phyloP scores from a whole-genome alignment of 2,888 invertebrate genomes.

The Itoplectis maculator region DNA sequence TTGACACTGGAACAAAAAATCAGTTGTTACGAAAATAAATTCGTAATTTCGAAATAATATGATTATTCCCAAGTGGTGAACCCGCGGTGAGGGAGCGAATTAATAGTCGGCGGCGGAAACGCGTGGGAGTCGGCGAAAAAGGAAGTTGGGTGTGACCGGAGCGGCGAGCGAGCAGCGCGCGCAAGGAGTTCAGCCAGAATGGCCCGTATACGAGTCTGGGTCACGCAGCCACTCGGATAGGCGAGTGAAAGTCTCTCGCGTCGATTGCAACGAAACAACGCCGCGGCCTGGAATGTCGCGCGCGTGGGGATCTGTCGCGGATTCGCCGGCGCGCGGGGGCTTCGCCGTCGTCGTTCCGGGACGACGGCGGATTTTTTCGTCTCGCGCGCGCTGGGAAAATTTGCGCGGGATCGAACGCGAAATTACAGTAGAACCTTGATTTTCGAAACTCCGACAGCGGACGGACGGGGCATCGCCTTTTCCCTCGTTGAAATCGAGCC shows the following conservation, averaged over 20 bases:
- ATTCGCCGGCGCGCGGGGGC: slow-evolving; percentile 28
- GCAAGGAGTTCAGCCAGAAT: slow-evolving; percentile 11
- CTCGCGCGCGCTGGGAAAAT: too few relatives aligned
- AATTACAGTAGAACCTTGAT: slow-evolving; percentile 28
- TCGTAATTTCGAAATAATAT: too few relatives aligned
- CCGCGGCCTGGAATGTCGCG: slow-evolving; percentile 36
- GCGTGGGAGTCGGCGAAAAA: background rate
- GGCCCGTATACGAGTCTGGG: slow-evolving; percentile 48
- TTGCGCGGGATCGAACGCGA: background rate
- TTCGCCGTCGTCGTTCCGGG: slow-evolving; percentile 2
- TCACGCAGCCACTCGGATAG: slow-evolving; percentile 29
- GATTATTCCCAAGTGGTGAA: too few relatives aligned
- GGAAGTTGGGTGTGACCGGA: slow-evolving; percentile 7
- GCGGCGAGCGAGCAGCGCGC: too few relatives aligned
- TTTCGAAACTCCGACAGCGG: background rate
- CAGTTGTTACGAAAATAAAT: too few relatives aligned
- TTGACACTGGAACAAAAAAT: too few relatives aligned
- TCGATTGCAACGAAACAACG: slow-evolving; percentile 20
- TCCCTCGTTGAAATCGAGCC: background rate
- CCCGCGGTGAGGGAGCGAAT: background rate
- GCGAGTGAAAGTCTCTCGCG: slow-evolving; percentile 42
- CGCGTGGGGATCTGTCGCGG: slow-evolving; percentile 32
- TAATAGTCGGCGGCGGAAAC: background rate
- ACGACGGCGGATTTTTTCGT: slow-evolving; percentile 1
- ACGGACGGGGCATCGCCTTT: background rate